Evolutionary conservation across 2,797 vertebrate species (phyloP).

Genomic region (Macropodus opercularis): DNA sequence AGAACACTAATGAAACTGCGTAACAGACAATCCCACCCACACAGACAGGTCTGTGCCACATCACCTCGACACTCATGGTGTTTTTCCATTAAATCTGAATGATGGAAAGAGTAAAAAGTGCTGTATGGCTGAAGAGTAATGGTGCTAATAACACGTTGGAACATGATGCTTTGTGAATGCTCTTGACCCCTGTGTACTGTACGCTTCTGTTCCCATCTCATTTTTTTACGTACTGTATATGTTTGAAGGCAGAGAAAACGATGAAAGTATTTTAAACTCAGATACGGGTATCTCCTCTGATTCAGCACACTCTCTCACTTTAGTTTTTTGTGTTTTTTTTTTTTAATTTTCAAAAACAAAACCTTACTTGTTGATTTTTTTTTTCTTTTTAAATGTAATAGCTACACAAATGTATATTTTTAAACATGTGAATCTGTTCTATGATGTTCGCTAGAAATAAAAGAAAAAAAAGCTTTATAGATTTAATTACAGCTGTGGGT

Average conservation of each 20-base stretch:
- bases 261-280: constrained; percentile 85
- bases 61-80: constrained; percentile 71
- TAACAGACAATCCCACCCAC: constrained; percentile 77
- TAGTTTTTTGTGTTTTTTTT: constrained; percentile 67
- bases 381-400: constrained; percentile 87
- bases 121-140: constrained; percentile 71
- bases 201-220: constrained; percentile 74
- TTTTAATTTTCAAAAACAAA: constrained; percentile 70
- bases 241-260: constrained; percentile 80
- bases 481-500: constrained; percentile 70
- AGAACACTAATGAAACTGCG: constrained; percentile 83
- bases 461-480: constrained; percentile 83
- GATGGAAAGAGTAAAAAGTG: constrained; percentile 69
- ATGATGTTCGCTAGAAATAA: constrained; percentile 88
- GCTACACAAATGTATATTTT: constrained; percentile 89
- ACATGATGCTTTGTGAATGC: constrained; percentile 82
- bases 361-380: constrained; percentile 74
- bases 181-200: constrained; percentile 77
- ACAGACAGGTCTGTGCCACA: constrained; percentile 72
- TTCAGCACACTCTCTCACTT: constrained; percentile 87
- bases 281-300: constrained; percentile 88
- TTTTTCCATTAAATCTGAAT: constrained; percentile 75
- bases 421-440: constrained; percentile 85
- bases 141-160: constrained; percentile 86
- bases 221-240: constrained; percentile 80